Conservation (phyloP, 2,888 invertebrate species). For the Pristionchus exspectatus region DNA sequence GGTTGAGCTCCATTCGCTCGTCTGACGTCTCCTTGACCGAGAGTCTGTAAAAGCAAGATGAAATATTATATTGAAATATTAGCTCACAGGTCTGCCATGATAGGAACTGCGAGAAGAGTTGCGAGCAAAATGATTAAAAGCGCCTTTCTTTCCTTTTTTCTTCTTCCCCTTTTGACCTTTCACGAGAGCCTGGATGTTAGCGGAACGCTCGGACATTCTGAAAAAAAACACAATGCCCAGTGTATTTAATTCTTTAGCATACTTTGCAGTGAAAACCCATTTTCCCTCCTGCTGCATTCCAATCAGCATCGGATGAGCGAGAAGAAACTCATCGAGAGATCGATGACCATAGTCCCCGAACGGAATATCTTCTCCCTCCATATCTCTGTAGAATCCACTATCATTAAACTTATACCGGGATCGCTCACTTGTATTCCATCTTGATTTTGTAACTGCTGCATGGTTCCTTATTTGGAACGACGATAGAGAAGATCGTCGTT, state of each 20-base stretch:
- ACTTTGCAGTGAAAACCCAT: slow-evolving; percentile 52
- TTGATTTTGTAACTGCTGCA: slow-evolving; percentile 20
- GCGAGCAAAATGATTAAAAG: background rate
- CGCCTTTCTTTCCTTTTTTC: slow-evolving; percentile 27
- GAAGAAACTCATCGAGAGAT: slow-evolving; percentile 31
- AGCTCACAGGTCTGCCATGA: slow-evolving; percentile 5
- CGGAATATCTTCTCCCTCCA: slow-evolving; percentile 48
- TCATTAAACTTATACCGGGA: background rate
- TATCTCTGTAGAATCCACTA: background rate
- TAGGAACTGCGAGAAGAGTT: slow-evolving; percentile 21
- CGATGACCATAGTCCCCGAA: slow-evolving; percentile 4
- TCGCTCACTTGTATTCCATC: slow-evolving; percentile 46
- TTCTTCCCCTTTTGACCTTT: slow-evolving; percentile 45
- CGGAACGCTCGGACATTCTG: slow-evolving; percentile 43
- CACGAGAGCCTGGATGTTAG: slow-evolving; percentile 31
- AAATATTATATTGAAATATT: background rate
- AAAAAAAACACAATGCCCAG: background rate
- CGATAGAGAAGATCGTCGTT: slow-evolving; percentile 42
- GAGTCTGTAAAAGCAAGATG: background rate
- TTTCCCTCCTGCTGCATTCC: slow-evolving; percentile 9
- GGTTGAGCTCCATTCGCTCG: background rate
- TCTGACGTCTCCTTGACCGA: slow-evolving; percentile 37
- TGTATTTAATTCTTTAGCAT: background rate
- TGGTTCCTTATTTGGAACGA: slow-evolving; percentile 46
- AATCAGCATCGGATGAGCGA: slow-evolving; percentile 25